Evolutionary conservation across 2,113 vertebrate genomes (phyloP).

Genomic region (Atlantisia rogersi): DNA sequence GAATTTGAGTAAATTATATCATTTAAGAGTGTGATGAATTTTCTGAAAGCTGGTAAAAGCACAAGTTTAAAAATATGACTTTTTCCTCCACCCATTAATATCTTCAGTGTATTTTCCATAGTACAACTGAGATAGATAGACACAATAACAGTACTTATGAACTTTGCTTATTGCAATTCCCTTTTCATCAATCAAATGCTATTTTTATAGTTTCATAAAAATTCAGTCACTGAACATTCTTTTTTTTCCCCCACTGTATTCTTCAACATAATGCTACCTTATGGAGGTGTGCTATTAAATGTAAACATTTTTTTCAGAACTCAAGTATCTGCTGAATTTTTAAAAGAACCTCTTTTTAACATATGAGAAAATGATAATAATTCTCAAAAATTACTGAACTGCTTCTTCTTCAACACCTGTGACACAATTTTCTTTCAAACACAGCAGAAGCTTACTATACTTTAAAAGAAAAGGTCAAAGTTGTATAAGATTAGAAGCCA

Average conservation of each 20-base stretch:
- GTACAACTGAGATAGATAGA: neutral
- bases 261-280: neutral
- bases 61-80: neutral
- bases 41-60: neutral
- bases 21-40: neutral
- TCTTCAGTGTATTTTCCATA: neutral
- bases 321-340: neutral
- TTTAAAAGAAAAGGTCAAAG: neutral
- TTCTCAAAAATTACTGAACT: neutral
- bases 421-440: neutral
- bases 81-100: neutral
- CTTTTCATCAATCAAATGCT: neutral
- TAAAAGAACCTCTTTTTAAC: neutral
- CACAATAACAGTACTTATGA: neutral
- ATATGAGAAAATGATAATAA: neutral
- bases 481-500: neutral
- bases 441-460: neutral
- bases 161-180: neutral
- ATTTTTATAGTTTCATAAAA: neutral
- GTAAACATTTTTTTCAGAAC: neutral
- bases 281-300: neutral
- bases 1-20: neutral
- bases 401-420: neutral
- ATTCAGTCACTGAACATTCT: neutral
- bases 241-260: neutral